Evolutionary conservation across 2,888 invertebrate genomes (phyloP).

Genomic region (Eupsilia transversa): DNA sequence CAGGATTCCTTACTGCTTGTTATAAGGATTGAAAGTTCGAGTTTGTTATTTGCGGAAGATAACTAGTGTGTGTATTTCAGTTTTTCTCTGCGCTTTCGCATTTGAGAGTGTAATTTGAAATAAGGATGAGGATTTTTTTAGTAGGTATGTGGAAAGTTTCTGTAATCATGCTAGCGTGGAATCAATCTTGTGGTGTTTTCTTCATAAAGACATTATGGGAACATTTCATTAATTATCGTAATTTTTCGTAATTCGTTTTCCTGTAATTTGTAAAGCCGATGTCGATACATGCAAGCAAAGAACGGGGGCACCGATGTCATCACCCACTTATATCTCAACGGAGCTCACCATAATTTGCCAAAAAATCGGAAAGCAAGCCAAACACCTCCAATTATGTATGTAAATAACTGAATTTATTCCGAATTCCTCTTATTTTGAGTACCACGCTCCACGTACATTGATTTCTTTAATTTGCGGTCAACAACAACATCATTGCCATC

Average conservation of each 20-base stretch:
- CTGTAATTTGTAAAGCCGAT: constrained; percentile 31
- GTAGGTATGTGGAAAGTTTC: background rate
- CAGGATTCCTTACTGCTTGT: constrained; percentile 18
- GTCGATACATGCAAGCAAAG: constrained; percentile 11
- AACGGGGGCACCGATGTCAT: constrained; percentile 32
- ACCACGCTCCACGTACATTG: constrained; percentile 44
- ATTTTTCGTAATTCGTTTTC: constrained; percentile 16
- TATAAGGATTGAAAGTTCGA: constrained; percentile 23
- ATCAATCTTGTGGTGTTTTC: background rate
- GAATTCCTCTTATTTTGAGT: constrained; percentile 58
- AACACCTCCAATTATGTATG: constrained; percentile 49
- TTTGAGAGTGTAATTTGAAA: background rate
- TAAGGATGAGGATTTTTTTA: background rate
- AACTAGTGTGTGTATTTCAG: background rate
- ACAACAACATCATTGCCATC: constrained; percentile 46
- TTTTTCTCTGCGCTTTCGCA: background rate
- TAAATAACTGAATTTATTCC: constrained; percentile 62
- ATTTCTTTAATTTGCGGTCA: constrained; percentile 62
- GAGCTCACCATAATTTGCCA: constrained; percentile 32
- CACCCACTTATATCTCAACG: constrained; percentile 52
- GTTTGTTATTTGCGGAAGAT: constrained; percentile 16
- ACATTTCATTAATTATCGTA: constrained; percentile 26
- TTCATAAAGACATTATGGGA: constrained; percentile 38
- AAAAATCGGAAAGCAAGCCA: constrained; percentile 38
- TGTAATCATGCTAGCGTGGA: background rate